phyloP scores from a whole-genome alignment of 2,797 vertebrate species.

The Chaetophractus vellerosus region DNA sequence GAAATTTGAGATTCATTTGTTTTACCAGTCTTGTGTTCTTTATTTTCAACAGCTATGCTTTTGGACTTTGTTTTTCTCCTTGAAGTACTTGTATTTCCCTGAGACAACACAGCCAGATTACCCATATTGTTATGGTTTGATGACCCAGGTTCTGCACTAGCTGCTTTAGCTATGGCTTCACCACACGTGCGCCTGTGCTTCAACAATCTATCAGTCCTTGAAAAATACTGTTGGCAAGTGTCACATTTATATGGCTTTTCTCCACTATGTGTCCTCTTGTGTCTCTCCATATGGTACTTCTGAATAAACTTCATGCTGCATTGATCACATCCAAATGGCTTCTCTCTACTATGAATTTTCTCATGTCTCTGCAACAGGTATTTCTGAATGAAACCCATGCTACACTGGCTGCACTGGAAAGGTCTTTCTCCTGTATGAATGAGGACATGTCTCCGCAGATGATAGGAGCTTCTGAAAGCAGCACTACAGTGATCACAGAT shows the following conservation, averaged over 20 bases:
- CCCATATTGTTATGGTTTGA: slow-evolving; percentile 92
- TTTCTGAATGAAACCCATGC: slow-evolving; percentile 99
- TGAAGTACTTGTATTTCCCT: slow-evolving; percentile 97
- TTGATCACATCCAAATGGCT: slow-evolving; percentile 99
- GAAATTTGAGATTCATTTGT: slow-evolving; percentile 91
- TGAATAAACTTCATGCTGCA: slow-evolving; percentile 99
- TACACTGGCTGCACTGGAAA: slow-evolving; percentile 99
- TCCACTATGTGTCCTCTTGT: slow-evolving; percentile 99
- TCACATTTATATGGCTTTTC: slow-evolving; percentile 99
- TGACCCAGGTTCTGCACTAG: slow-evolving; percentile 94
- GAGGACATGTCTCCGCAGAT: slow-evolving; percentile 98
- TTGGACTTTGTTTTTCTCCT: slow-evolving; percentile 97
- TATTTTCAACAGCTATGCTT: slow-evolving; percentile 92
- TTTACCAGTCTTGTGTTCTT: slow-evolving; percentile 95
- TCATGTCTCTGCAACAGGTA: slow-evolving; percentile 98
- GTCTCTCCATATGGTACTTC: slow-evolving; percentile 99
- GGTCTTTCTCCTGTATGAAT: slow-evolving; percentile 99
- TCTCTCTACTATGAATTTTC: slow-evolving; percentile 99
- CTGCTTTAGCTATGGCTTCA: slow-evolving; percentile 97
- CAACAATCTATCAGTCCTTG: slow-evolving; percentile 98
- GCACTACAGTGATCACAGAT: slow-evolving; percentile 99
- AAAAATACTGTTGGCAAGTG: slow-evolving; percentile 99
- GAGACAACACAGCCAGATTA: slow-evolving; percentile 95
- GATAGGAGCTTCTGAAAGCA: slow-evolving; percentile 99
- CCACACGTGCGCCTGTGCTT: slow-evolving; percentile 99